Conservation (phyloP, 2,113 vertebrate genomes). For the Leiothrix lutea region DNA sequence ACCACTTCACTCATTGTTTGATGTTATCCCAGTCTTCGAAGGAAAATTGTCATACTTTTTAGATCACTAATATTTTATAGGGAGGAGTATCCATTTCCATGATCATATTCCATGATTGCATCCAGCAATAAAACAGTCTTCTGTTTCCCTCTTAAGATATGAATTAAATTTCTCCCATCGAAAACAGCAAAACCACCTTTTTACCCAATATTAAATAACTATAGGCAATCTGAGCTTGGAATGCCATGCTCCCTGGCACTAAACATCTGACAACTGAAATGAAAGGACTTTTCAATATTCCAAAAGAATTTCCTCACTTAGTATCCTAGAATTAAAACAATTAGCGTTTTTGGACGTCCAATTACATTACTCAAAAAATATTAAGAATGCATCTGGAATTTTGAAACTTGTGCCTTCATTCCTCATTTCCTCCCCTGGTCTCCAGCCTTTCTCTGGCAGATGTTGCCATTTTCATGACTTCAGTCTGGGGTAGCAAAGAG, state of each 20-base stretch:
- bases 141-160: neutral
- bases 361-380: neutral
- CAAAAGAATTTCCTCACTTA: neutral
- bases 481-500: neutral
- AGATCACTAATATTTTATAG: neutral
- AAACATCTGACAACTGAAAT: neutral
- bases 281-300: neutral
- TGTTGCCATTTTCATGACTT: neutral
- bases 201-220: neutral
- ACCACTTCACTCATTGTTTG: accelerated
- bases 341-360: accelerated
- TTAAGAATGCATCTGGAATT: neutral
- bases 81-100: neutral
- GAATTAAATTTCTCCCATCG: neutral
- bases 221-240: neutral
- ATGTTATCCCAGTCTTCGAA: neutral
- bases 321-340: neutral
- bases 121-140: neutral
- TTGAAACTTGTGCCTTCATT: neutral
- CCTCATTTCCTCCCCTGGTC: neutral
- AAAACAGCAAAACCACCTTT: neutral
- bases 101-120: accelerated
- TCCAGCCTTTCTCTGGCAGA: neutral
- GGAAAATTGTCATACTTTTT: neutral
- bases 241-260: neutral